These are phyloP conservation scores for Melanotaenia boesemani DNA, from an alignment of 2,797 vertebrate genomes.

Conservation along the genomic window DNA sequence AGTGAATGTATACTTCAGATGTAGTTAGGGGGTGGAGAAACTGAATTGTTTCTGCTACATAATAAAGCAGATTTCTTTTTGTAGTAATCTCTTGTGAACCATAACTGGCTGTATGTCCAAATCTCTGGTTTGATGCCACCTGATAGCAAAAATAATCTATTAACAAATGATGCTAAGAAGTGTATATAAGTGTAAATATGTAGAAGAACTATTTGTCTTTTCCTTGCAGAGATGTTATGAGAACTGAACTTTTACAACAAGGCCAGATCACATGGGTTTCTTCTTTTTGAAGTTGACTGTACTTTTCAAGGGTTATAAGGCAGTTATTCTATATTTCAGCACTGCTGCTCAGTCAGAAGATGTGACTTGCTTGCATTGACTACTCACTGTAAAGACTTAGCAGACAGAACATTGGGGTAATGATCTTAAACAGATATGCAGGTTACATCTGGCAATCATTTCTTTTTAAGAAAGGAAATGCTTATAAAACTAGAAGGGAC, in stretches of 20 bases:
- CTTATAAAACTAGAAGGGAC: neutral
- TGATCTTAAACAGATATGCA: conserved; percentile 4
- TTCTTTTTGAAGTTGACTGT: conserved; percentile 3
- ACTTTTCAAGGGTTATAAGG: neutral
- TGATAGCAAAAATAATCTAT: conserved; percentile 14
- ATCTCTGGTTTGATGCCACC: neutral
- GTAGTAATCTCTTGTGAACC: too few relatives aligned
- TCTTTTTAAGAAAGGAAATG: conserved; percentile 9
- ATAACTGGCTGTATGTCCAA: neutral
- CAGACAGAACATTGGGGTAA: neutral
- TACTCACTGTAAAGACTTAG: neutral
- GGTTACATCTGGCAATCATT: neutral
- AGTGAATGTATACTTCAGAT: conserved; percentile 25
- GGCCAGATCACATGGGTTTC: neutral
- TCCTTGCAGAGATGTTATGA: neutral
- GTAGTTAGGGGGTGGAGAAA: conserved; percentile 14
- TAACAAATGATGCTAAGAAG: conserved; percentile 6
- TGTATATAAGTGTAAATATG: neutral
- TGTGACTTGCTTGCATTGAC: neutral
- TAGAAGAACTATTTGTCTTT: neutral
- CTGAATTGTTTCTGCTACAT: conserved; percentile 7
- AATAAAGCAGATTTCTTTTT: too few relatives aligned
- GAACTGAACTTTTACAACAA: neutral
- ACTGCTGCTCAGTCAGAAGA: neutral
- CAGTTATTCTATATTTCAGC: neutral